These are phyloP conservation scores for Microcebus griseorufus DNA, from an alignment of 2,113 vertebrate genomes.

Conservation along the genomic window DNA sequence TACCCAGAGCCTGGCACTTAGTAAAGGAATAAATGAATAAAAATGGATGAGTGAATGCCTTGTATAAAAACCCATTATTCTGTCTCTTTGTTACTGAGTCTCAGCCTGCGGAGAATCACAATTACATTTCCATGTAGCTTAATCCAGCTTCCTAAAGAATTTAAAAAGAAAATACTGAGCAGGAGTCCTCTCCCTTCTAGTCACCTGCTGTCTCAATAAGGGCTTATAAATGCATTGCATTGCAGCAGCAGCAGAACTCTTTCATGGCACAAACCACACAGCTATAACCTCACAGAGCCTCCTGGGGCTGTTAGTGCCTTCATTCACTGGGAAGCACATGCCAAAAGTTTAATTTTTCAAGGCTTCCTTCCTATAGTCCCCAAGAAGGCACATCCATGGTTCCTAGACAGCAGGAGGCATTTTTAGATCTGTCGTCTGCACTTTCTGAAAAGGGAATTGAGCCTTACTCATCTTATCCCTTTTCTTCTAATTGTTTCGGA, in stretches of 20 bases:
- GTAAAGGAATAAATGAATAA: constrained; percentile 60
- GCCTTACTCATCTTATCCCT: not conserved
- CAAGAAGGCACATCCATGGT: not conserved
- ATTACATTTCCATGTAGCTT: constrained; percentile 8
- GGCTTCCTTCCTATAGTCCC: not conserved
- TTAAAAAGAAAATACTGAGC: not conserved
- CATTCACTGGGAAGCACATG: not conserved
- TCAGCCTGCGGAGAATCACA: constrained; percentile 61
- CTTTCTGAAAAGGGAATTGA: constrained; percentile 33
- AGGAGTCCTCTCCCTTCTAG: not conserved
- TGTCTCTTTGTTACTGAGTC: constrained; percentile 34
- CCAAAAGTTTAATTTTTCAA: not conserved
- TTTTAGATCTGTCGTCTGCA: not conserved
- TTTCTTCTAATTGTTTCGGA: constrained; percentile 26
- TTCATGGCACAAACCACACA: not conserved
- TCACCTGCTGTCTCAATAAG: constrained; percentile 46
- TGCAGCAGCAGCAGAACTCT: not conserved
- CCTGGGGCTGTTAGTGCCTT: not conserved
- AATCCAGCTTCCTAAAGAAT: not conserved
- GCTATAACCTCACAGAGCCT: not conserved
- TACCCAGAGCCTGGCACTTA: constrained; percentile 8
- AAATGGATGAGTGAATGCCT: constrained; percentile 45
- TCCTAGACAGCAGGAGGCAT: not conserved
- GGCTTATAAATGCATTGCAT: constrained; percentile 36
- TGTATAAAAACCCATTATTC: constrained; percentile 51